Evolutionary conservation across 1,140 invertebrate genomes (phyloP).

Genomic region (Prorops nasuta): DNA sequence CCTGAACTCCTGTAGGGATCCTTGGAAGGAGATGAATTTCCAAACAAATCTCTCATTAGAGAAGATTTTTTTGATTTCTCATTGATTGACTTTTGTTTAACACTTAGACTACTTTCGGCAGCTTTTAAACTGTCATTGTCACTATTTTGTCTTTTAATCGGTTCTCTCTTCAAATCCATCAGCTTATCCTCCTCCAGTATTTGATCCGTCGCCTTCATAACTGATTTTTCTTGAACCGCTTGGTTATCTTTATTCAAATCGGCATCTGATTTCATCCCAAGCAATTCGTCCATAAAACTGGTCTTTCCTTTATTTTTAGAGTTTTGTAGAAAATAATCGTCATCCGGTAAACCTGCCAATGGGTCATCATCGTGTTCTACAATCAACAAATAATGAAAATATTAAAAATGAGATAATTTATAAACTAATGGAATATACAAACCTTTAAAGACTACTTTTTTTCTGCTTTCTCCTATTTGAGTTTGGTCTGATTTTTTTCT

Average conservation of each 20-base stretch:
- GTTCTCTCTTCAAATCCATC: conserved; percentile 4
- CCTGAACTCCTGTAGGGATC: conserved; percentile 8
- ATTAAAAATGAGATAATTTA: conserved; percentile 1
- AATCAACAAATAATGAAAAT: conserved; percentile 5
- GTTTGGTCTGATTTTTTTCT: conserved; percentile 10
- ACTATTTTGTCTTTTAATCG: conserved; percentile 10
- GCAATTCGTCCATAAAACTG: conserved; percentile 30
- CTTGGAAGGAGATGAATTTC: conserved; percentile 14
- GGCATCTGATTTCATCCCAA: conserved; percentile 25
- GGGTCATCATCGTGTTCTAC: conserved; percentile 33
- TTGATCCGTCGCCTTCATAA: background rate
- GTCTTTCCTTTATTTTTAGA: conserved; percentile 19
- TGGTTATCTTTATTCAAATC: conserved; percentile 1
- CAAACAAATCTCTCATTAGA: conserved; percentile 41
- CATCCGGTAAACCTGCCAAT: conserved; percentile 31
- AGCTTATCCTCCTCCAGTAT: conserved; percentile 1
- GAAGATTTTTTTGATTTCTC: conserved; percentile 28
- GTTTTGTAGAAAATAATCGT: conserved; percentile 20
- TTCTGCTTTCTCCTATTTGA: conserved; percentile 18
- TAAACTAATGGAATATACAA: background rate
- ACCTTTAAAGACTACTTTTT: conserved; percentile 36
- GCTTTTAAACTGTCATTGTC: conserved; percentile 15
- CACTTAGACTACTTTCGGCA: conserved; percentile 10
- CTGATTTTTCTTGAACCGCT: background rate
- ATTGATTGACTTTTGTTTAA: conserved; percentile 13